A percentile compares a stretch with the other conserved stretches of the same genome.
Evolutionary conservation across 2,888 invertebrate genomes (phyloP).

Genomic region (Noctua comes): DNA sequence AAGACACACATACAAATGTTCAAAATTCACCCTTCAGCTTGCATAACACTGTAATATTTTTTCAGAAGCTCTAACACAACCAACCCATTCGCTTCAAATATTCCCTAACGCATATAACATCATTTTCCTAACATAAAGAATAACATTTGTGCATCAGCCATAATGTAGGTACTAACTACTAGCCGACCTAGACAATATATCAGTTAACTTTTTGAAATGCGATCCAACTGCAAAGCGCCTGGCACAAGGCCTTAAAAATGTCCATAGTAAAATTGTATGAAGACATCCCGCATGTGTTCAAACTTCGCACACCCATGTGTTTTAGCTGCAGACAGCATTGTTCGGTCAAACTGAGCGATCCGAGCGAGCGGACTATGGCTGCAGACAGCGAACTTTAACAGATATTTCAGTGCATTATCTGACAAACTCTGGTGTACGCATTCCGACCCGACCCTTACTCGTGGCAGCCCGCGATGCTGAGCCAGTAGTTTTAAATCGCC

Average conservation of each 20-base stretch:
- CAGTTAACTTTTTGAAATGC: not conserved
- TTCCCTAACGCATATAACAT: not conserved
- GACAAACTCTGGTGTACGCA: too few relatives aligned
- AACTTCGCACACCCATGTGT: too few relatives aligned
- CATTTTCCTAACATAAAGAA: not conserved
- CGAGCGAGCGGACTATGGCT: too few relatives aligned
- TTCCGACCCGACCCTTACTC: too few relatives aligned
- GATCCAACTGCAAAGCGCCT: not conserved
- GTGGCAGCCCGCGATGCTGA: too few relatives aligned
- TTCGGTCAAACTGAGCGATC: too few relatives aligned
- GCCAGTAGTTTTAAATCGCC: too few relatives aligned
- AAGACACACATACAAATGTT: not conserved
- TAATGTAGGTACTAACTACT: not conserved
- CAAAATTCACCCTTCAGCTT: not conserved
- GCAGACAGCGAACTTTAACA: too few relatives aligned
- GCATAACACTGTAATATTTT: not conserved
- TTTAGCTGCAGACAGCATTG: too few relatives aligned
- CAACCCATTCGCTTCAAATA: not conserved
- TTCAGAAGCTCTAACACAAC: not conserved
- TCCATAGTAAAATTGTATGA: not conserved
- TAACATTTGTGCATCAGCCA: constrained; percentile 37
- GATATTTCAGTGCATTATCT: too few relatives aligned
- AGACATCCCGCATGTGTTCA: not conserved
- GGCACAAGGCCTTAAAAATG: not conserved
- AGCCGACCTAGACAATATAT: not conserved